Evolutionary conservation across 2,888 invertebrate species (phyloP), one percentile per base, ranked within the genome.

Genomic region (Germaria angustata): DNA sequence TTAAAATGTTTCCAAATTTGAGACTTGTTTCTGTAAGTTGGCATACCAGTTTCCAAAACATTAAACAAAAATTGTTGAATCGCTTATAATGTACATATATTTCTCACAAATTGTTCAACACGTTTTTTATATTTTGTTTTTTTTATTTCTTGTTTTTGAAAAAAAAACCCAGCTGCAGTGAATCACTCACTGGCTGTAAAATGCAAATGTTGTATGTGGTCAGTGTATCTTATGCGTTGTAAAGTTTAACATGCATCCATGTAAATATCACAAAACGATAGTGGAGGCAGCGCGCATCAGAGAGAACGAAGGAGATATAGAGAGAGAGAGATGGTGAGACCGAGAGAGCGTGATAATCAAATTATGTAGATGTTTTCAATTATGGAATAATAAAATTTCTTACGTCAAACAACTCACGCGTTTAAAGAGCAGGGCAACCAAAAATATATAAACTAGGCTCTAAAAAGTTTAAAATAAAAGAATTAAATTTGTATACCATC

Each of bases 191-290:
- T 15, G 5, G 6, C 28, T 39, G 28, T 49, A 49, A 68, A 49
- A 76, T 66, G 66, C 57, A 59, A 76, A 76, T 68, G 76, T 76
- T 76, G 76, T 66, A 68, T 76, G 66, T 68, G 76, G 76, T 76
- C 76, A 76, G 76, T 68, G 49, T 59, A 46, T n/a, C 11, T 11
- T 6, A 34, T 9, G 11, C 2, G 15, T 28, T 32, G 57, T 24
- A 13, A 24, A 13, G 22, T 0, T 5, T 5, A 36, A 36, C 34
- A 34, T 34, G 28, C 9, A 1, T 1, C 6, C 0, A 55, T 3
- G 32, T n/a, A 7, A 24, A 49, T n/a, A 6, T 1, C 2, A 61
- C 13, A 46, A 15, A 68, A n/a, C n/a, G n/a, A n/a, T n/a, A n/a
- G n/a, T n/a, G n/a, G n/a, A n/a, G n/a, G n/a, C n/a, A n/a, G n/a